phyloP scores from a whole-genome alignment of 2,113 vertebrate genomes.

The Paraplagusia blochii region DNA sequence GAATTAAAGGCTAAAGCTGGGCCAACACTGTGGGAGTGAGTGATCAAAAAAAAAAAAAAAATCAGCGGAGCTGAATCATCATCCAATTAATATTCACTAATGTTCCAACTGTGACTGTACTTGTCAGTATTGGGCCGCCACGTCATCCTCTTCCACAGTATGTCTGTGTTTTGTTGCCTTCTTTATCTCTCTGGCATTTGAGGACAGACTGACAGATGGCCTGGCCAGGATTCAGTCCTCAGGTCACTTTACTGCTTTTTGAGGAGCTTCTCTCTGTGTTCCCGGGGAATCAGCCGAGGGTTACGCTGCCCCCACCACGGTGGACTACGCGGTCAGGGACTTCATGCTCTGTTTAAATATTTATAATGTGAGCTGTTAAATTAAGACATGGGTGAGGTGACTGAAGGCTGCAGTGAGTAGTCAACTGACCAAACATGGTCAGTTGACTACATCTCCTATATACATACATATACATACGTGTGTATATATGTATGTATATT shows the following conservation, averaged over 20 bases:
- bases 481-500: too few relatives aligned
- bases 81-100: too few relatives aligned
- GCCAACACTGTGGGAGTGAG: too few relatives aligned
- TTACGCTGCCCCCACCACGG: slow-evolving; percentile 14
- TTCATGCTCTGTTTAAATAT: slow-evolving; percentile 6
- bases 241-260: slow-evolving; percentile 35
- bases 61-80: not conserved
- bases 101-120: too few relatives aligned
- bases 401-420: not conserved
- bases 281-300: slow-evolving; percentile 7
- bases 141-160: not conserved
- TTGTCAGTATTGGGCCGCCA: not conserved
- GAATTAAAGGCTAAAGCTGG: too few relatives aligned
- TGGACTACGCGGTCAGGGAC: slow-evolving; percentile 24
- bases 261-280: slow-evolving; percentile 8
- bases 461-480: too few relatives aligned
- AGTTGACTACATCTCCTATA: too few relatives aligned
- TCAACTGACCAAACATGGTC: slow-evolving; percentile 15
- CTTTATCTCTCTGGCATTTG: slow-evolving; percentile 15
- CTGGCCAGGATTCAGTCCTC: slow-evolving; percentile 15
- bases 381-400: slow-evolving; percentile 4
- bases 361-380: not conserved
- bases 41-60: not conserved
- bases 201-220: slow-evolving; percentile 36
- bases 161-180: not conserved